Conservation (phyloP, 2,113 vertebrate genomes). For the Tautogolabrus adspersus region DNA sequence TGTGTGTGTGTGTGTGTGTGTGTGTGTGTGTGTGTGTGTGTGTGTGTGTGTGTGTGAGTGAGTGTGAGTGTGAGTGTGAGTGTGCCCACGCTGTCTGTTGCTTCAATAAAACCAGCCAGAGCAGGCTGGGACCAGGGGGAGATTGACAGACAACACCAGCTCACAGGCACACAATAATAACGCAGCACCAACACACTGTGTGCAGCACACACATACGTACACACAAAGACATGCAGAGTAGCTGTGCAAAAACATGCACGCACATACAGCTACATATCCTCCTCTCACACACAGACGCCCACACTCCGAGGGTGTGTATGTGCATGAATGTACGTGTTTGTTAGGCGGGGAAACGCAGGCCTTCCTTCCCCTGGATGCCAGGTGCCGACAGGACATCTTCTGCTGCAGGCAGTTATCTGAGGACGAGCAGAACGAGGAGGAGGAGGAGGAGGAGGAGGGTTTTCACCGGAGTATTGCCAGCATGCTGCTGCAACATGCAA, state of each 20-base stretch:
- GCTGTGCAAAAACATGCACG: slow-evolving; percentile 29
- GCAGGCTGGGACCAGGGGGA: slow-evolving; percentile 73
- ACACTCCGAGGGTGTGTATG: slow-evolving; percentile 25
- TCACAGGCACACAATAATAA: slow-evolving; percentile 74
- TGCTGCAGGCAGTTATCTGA: slow-evolving; percentile 81
- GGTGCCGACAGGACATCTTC: slow-evolving; percentile 80
- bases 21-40: slow-evolving; percentile 30
- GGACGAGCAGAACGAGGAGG: slow-evolving; percentile 62
- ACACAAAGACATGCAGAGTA: slow-evolving; percentile 46
- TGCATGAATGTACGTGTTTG: slow-evolving; percentile 25
- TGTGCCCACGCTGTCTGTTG: slow-evolving; percentile 74
- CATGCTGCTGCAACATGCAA: slow-evolving; percentile 66
- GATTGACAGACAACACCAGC: slow-evolving; percentile 76
- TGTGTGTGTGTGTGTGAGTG: slow-evolving; percentile 40
- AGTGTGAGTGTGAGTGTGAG: slow-evolving; percentile 33
- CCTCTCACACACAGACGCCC: slow-evolving; percentile 43
- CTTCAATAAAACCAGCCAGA: slow-evolving; percentile 76
- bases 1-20: slow-evolving; percentile 31
- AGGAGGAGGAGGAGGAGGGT: slow-evolving; percentile 26
- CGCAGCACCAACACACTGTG: slow-evolving; percentile 41
- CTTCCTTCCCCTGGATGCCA: slow-evolving; percentile 72
- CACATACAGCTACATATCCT: slow-evolving; percentile 45
- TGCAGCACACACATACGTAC: slow-evolving; percentile 20
- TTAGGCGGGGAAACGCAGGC: slow-evolving; percentile 62
- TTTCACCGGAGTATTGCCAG: slow-evolving; percentile 56